Conservation (phyloP, 2,888 invertebrate genomes). For the Scaptomyza polygonia region DNA sequence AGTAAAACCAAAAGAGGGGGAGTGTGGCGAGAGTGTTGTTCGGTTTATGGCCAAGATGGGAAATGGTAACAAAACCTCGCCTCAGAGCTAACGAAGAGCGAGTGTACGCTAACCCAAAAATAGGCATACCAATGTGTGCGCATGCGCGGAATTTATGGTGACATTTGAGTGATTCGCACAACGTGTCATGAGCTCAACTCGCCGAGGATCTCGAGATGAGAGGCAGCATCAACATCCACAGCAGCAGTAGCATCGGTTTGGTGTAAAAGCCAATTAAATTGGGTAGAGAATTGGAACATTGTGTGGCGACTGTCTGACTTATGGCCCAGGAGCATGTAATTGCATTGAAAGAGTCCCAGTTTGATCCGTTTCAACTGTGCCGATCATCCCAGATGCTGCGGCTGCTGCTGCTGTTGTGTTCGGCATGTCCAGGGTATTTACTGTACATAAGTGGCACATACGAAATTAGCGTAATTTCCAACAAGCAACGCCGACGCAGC, state of each 20-base stretch:
- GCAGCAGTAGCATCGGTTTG: conserved; percentile 31
- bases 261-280: conserved; percentile 77
- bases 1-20: neutral
- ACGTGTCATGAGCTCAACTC: conserved; percentile 67
- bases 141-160: conserved; percentile 81
- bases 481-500: conserved; percentile 61
- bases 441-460: conserved; percentile 64
- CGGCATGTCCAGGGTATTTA: conserved; percentile 41
- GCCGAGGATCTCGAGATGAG: conserved; percentile 40
- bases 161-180: conserved; percentile 80
- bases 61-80: conserved; percentile 66
- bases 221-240: conserved; percentile 13
- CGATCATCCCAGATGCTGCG: conserved; percentile 74
- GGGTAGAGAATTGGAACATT: conserved; percentile 71
- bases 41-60: conserved; percentile 55
- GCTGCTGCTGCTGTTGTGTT: conserved; percentile 24
- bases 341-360: conserved; percentile 58
- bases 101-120: conserved; percentile 59
- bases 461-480: conserved; percentile 79
- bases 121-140: conserved; percentile 80
- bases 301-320: conserved; percentile 54
- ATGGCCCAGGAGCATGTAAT: conserved; percentile 65
- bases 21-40: conserved; percentile 8
- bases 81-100: conserved; percentile 50
- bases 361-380: conserved; percentile 72